These are phyloP conservation scores for Gorsachius magnificus DNA, from an alignment of 2,797 vertebrate species.

Conservation along the genomic window DNA sequence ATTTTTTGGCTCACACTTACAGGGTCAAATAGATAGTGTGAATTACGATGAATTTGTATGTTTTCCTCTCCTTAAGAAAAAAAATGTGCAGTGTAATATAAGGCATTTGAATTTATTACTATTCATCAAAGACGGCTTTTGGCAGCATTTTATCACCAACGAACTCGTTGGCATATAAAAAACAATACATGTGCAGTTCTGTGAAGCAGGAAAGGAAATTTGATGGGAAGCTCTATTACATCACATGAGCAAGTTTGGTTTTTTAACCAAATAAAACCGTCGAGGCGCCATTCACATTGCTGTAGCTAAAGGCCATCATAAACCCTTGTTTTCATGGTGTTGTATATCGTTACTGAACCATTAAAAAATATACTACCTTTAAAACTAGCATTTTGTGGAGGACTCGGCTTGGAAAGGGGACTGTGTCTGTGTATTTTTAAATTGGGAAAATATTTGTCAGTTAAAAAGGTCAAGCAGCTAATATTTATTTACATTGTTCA, in stretches of 20 bases:
- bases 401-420: not conserved
- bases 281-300: slow-evolving; percentile 54
- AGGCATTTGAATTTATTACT: slow-evolving; percentile 64
- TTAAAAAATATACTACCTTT: slow-evolving; percentile 31
- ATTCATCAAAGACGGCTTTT: slow-evolving; percentile 69
- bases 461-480: slow-evolving; percentile 16
- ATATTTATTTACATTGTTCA: not conserved
- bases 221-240: slow-evolving; percentile 67
- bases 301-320: slow-evolving; percentile 73
- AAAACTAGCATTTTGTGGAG: slow-evolving; percentile 20
- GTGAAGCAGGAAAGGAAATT: slow-evolving; percentile 54
- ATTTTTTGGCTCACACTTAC: slow-evolving; percentile 5
- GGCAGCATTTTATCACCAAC: slow-evolving; percentile 65
- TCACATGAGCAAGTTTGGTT: slow-evolving; percentile 11
- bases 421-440: not conserved
- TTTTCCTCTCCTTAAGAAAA: slow-evolving; percentile 36
- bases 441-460: not conserved
- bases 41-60: slow-evolving; percentile 43
- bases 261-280: slow-evolving; percentile 68
- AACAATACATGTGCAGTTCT: slow-evolving; percentile 35
- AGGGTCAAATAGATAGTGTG: slow-evolving; percentile 41
- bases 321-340: slow-evolving; percentile 57
- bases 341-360: slow-evolving; percentile 43
- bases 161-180: slow-evolving; percentile 45
- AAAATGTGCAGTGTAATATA: not conserved